Evolutionary conservation across 2,888 invertebrate genomes (phyloP), one percentile per base, ranked within the genome.

Genomic region (Chrysomela aeneicollis): DNA sequence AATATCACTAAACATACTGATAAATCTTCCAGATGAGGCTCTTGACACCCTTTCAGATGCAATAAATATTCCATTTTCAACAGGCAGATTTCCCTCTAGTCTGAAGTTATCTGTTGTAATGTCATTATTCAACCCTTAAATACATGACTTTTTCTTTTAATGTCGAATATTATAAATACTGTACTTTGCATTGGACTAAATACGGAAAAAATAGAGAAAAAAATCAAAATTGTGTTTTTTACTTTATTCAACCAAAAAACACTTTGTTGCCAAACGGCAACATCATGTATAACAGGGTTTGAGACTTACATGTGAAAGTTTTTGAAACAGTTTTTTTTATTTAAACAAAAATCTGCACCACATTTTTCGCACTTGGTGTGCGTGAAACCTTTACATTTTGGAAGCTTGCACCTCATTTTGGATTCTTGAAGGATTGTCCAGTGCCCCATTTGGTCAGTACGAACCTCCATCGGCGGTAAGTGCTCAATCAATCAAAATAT

Each of bases 321-420:
- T 55, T 62, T 18, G 12, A 70, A 70, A 63, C 62, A 67, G 50
- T 67, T 70, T 46, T 62, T 61, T 58, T 70, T 68, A 52, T 64
- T 67, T 18, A 64, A 59, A 58, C 66, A 68, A 22, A 68, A 51
- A 52, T 42, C 54, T 35, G 50, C 32, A 26, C 51, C 55, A 52
- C 66, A 68, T 58, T 68, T 64, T 55, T 62, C 57, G 51, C 66
- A 70, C 32, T 54, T 55, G 30, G 32, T 51, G 46, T 64, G 46
- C 10, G 67, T 61, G 30, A 67, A 61, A 8, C 65, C 67, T 51
- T 47, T 61, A 52, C 69, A 69, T 18, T 55, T 63, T 30, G 67
- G 64, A 46, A 55, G 63, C 51, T 71, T 69, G 42, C 67, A 68
- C 12, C 66, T 42, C 8, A 35, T 21, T 22, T 50, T 47, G 10